phyloP scores from a whole-genome alignment of 2,888 invertebrate genomes.

The Ophraella communa region DNA sequence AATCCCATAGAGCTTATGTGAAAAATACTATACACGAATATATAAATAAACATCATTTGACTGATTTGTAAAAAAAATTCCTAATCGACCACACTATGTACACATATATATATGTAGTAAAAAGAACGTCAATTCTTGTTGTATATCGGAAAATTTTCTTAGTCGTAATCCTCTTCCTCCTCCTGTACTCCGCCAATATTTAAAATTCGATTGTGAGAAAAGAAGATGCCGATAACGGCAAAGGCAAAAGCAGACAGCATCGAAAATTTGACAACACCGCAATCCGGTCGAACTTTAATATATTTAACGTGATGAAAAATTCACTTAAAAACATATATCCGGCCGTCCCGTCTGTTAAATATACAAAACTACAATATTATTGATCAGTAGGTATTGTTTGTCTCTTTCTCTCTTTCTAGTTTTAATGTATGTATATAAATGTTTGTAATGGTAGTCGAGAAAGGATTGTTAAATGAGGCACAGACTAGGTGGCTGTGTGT shows the following conservation, averaged over 20 bases:
- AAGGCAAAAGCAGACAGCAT: not conserved
- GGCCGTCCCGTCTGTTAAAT: constrained; percentile 1
- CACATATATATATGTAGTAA: no score
- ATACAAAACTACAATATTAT: constrained; percentile 14
- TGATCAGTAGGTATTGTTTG: not conserved
- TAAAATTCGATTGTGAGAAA: constrained; percentile 6
- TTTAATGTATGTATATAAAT: not conserved
- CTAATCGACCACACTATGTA: no score
- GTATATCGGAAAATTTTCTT: no score
- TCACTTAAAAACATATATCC: constrained; percentile 21
- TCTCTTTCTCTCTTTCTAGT: not conserved
- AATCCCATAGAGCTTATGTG: no score
- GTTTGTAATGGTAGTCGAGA: not conserved
- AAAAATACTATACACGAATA: no score
- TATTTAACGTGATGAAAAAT: constrained; percentile 22
- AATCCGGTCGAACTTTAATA: not conserved
- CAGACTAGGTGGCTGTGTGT: not conserved
- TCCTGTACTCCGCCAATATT: constrained; percentile 9
- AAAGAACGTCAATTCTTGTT: no score
- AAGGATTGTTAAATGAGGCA: constrained; percentile 1
- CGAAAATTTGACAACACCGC: constrained; percentile 5
- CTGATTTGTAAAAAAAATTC: no score
- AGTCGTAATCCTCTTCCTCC: no score
- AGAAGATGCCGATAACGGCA: constrained; percentile 12
- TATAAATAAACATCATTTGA: no score